Conservation (phyloP, 2,888 invertebrate species). For the Polyommatus icarus region DNA sequence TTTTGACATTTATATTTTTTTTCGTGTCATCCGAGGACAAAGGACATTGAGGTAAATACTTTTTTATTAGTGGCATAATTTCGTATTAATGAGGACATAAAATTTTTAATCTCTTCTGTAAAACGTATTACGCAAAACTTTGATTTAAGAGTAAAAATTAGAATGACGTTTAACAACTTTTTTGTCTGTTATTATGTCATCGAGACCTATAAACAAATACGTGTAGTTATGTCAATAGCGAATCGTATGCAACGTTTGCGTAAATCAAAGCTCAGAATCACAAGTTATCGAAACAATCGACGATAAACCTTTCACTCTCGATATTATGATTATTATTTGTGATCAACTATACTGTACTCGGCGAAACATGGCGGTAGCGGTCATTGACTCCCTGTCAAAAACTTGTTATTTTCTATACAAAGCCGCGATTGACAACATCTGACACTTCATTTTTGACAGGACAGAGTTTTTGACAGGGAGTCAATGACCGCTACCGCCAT, state of each 20-base stretch:
- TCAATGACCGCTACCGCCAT: too few relatives aligned
- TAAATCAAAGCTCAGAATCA: slow-evolving; percentile 40
- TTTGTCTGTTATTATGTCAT: slow-evolving; percentile 33
- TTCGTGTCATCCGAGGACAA: slow-evolving; percentile 42
- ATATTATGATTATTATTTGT: not conserved
- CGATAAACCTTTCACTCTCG: slow-evolving; percentile 31
- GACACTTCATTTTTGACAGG: too few relatives aligned
- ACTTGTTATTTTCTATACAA: too few relatives aligned
- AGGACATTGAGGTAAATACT: slow-evolving; percentile 57
- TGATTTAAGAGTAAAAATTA: slow-evolving; percentile 12
- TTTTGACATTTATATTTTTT: slow-evolving; percentile 34
- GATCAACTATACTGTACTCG: too few relatives aligned
- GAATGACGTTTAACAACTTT: slow-evolving; percentile 19
- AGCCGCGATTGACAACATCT: too few relatives aligned
- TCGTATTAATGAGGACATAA: slow-evolving; percentile 26
- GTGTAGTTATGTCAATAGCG: slow-evolving; percentile 40
- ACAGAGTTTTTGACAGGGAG: too few relatives aligned
- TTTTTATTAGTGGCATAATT: slow-evolving; percentile 31
- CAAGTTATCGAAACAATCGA: slow-evolving; percentile 39
- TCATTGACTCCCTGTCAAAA: too few relatives aligned
- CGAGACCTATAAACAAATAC: slow-evolving; percentile 36
- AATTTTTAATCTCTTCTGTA: not conserved
- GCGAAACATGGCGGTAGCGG: too few relatives aligned
- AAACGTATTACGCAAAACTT: slow-evolving; percentile 21
- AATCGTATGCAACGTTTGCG: slow-evolving; percentile 44